A percentile compares a stretch with the other conserved stretches of the same genome.
Evolutionary conservation across 2,113 vertebrate genomes (phyloP).

Genomic region (Noctilio leporinus): DNA sequence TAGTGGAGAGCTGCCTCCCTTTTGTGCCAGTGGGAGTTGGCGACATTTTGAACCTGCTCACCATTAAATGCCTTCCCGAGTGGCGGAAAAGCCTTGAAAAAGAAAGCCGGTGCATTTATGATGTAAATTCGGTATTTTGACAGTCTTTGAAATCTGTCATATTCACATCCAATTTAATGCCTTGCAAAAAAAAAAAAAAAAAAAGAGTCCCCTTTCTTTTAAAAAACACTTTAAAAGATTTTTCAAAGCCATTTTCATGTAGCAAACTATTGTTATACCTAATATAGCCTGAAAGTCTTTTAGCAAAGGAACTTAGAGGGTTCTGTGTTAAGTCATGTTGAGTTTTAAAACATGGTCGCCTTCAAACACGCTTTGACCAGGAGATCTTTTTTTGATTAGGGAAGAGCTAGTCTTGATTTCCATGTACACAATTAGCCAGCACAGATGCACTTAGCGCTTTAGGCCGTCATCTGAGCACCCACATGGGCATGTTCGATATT

Average conservation of each 20-base stretch:
- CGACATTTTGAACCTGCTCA: conserved; percentile 94
- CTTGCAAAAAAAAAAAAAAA: conserved; percentile 79
- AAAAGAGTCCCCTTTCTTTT: conserved; percentile 78
- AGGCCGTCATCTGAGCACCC: neutral
- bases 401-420: conserved; percentile 78
- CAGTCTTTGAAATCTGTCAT: conserved; percentile 89
- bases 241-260: conserved; percentile 87
- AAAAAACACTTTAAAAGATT: conserved; percentile 85
- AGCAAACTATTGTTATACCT: conserved; percentile 86
- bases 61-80: conserved; percentile 94
- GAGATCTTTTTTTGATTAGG: conserved; percentile 72
- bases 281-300: conserved; percentile 85
- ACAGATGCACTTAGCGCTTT: conserved; percentile 24
- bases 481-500: neutral
- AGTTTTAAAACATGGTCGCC: conserved; percentile 82
- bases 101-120: conserved; percentile 89
- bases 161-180: conserved; percentile 94
- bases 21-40: conserved; percentile 89
- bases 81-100: conserved; percentile 90
- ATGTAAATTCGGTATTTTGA: conserved; percentile 97
- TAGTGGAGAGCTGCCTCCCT: conserved; percentile 84
- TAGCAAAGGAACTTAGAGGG: conserved; percentile 83
- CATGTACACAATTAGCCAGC: conserved; percentile 76
- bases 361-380: conserved; percentile 81
- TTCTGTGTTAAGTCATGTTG: conserved; percentile 85